Evolutionary conservation across 1,140 invertebrate genomes (phyloP).

Genomic region (Ostrea denselamellosa): DNA sequence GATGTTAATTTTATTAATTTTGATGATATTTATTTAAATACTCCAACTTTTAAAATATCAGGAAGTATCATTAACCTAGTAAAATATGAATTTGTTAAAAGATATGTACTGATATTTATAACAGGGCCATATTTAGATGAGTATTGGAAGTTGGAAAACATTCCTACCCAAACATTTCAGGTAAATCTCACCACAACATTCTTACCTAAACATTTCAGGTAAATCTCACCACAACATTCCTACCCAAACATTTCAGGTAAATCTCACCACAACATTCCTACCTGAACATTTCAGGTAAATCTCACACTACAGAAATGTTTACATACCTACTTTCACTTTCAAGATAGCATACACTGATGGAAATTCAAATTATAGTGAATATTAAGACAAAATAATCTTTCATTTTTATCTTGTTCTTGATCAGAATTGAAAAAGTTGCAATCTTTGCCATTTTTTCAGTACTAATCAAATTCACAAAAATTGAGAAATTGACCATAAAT

Average conservation of each 20-base stretch:
- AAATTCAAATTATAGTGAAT: no score
- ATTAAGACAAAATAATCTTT: no score
- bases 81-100: neutral
- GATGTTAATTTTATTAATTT: neutral
- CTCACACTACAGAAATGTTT: no score
- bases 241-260: constrained; percentile 1
- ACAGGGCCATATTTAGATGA: constrained; percentile 59
- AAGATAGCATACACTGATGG: no score
- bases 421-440: no score
- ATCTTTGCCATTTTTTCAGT: no score
- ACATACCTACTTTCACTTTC: no score
- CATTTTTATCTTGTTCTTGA: no score
- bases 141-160: constrained; percentile 57
- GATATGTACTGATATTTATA: neutral
- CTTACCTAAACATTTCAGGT: neutral
- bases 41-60: neutral
- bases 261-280: neutral
- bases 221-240: neutral
- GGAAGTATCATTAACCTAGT: neutral
- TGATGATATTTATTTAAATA: neutral
- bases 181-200: constrained; percentile 9
- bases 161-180: constrained; percentile 11
- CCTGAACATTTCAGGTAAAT: neutral
- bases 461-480: no score
- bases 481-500: no score